Conservation (phyloP, 2,797 vertebrate species). For the Anguilla marmorata region DNA sequence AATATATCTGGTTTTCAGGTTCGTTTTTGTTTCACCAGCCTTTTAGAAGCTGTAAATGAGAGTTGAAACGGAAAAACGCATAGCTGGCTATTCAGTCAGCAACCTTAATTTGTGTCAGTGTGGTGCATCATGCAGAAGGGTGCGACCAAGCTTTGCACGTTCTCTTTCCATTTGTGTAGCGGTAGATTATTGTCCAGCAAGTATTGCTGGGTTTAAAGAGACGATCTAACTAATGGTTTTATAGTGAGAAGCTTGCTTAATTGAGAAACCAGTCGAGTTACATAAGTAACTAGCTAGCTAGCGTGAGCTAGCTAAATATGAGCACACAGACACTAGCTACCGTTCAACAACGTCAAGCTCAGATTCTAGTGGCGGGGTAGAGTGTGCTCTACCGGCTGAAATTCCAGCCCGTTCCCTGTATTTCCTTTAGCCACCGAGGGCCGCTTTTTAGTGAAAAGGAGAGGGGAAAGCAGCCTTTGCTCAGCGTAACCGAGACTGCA, state of each 20-base stretch:
- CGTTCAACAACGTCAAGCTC: conserved; percentile 39
- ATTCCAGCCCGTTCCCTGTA: conserved; percentile 57
- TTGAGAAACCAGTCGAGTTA: conserved; percentile 33
- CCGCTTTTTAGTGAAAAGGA: conserved; percentile 49
- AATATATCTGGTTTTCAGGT: neutral
- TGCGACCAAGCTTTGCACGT: conserved; percentile 37
- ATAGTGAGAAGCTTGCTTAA: neutral
- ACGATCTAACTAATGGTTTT: conserved; percentile 37
- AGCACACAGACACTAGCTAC: conserved; percentile 23
- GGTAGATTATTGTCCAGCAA: neutral
- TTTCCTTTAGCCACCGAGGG: conserved; percentile 57
- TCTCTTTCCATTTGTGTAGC: conserved; percentile 30
- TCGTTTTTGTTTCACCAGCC: conserved; percentile 46
- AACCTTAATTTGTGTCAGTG: conserved; percentile 21
- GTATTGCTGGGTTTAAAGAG: neutral
- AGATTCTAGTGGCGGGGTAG: conserved; percentile 31
- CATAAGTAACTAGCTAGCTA: conserved; percentile 36
- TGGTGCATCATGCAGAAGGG: conserved; percentile 33
- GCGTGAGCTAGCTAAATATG: conserved; percentile 47
- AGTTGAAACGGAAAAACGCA: conserved; percentile 29
- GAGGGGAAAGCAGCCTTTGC: conserved; percentile 30
- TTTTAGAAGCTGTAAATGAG: conserved; percentile 35
- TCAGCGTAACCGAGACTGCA: conserved; percentile 13
- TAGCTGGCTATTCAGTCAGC: conserved; percentile 57
- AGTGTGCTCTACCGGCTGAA: conserved; percentile 50